Conservation (phyloP, 2,888 invertebrate species). For the Piscicola geometra region DNA sequence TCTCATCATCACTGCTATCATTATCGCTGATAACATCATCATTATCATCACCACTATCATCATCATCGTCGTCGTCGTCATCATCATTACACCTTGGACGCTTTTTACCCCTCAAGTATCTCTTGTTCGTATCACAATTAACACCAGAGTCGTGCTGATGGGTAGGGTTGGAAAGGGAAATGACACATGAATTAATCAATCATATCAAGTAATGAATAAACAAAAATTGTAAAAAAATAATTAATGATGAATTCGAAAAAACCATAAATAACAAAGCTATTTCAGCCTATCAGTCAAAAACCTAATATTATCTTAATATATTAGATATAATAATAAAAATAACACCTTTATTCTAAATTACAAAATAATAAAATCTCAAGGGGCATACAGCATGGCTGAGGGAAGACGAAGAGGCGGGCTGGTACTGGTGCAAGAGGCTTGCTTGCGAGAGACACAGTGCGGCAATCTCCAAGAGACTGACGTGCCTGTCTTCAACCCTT, state of each 20-base stretch:
- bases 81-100: background rate
- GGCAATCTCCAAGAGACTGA: constrained; percentile 40
- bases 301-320: no score
- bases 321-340: no score
- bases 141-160: constrained; percentile 16
- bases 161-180: no score
- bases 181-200: no score
- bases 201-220: no score
- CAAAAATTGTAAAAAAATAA: no score
- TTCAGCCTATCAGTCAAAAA: no score
- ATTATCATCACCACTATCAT: background rate
- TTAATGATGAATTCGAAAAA: no score
- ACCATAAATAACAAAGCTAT: no score
- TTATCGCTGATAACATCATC: background rate
- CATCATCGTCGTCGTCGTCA: constrained; percentile 5
- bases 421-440: background rate
- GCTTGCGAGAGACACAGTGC: constrained; percentile 3
- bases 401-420: background rate
- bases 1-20: constrained; percentile 23
- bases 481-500: constrained; percentile 37
- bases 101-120: background rate
- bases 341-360: no score
- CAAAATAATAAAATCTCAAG: background rate
- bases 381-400: background rate
- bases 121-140: background rate